Evolutionary conservation across 37 sponge, comb jelly and placozoan species (phyloP).

Genomic region (Diacarnus erythraeanus): DNA sequence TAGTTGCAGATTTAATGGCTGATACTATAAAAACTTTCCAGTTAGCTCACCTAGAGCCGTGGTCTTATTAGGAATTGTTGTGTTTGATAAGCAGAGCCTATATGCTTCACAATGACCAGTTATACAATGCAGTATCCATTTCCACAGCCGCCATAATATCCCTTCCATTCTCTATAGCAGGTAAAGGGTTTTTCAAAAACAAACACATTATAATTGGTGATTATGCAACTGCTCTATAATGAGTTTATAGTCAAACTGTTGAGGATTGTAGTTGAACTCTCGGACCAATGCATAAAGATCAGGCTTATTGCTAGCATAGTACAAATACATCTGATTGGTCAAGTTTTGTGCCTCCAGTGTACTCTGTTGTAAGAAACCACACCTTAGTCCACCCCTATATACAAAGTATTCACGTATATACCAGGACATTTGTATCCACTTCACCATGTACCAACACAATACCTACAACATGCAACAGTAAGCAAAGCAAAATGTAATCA

Average conservation of each 20-base stretch:
- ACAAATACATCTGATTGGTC: conserved; percentile 80
- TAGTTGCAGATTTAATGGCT: not conserved
- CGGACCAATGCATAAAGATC: conserved; percentile 25
- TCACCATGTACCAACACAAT: conserved; percentile 76
- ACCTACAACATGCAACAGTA: conserved; percentile 7
- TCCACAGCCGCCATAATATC: conserved; percentile 62
- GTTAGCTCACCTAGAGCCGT: conserved; percentile 31
- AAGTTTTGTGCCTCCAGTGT: conserved; percentile 68
- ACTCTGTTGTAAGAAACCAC: conserved; percentile 7
- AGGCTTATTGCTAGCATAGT: conserved; percentile 45
- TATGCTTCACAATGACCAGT: conserved; percentile 73
- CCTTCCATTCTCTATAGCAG: not conserved
- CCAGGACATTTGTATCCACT: conserved; percentile 36
- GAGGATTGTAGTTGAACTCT: conserved; percentile 59
- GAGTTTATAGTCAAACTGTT: conserved; percentile 63
- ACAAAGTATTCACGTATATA: not conserved
- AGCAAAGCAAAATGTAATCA: not conserved
- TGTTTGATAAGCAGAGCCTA: conserved; percentile 20
- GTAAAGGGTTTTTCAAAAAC: conserved; percentile 2
- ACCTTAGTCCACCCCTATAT: not conserved
- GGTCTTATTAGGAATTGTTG: conserved; percentile 30
- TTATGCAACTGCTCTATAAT: conserved; percentile 30
- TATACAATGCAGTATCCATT: conserved; percentile 57
- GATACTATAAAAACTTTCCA: not conserved
- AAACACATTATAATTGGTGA: not conserved